Conservation (phyloP, 2,797 vertebrate genomes). For the Enteromius thamalakanensis region DNA sequence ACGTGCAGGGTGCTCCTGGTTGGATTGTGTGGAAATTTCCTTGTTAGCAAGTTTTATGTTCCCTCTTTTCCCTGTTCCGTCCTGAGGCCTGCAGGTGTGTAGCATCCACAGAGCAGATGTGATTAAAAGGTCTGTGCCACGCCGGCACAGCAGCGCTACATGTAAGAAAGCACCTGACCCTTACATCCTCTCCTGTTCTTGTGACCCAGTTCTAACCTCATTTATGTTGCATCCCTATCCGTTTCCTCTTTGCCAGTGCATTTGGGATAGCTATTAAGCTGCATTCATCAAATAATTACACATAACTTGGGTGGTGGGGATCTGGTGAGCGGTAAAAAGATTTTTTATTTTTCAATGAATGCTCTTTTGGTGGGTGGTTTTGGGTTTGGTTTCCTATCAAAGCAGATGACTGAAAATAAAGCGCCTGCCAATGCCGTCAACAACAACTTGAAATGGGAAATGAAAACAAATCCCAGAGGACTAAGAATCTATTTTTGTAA, state of each 20-base stretch:
- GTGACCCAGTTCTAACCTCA: constrained; percentile 49
- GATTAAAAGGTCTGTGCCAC: constrained; percentile 53
- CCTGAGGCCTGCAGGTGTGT: constrained; percentile 50
- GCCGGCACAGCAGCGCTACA: constrained; percentile 25
- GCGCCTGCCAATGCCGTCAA: not conserved
- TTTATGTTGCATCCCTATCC: constrained; percentile 48
- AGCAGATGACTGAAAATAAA: constrained; percentile 12
- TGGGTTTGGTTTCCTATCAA: constrained; percentile 12
- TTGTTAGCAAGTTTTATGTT: constrained; percentile 26
- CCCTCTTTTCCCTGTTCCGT: constrained; percentile 35
- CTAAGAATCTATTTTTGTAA: constrained; percentile 57
- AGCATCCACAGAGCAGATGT: constrained; percentile 45
- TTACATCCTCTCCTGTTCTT: constrained; percentile 16
- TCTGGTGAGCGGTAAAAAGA: constrained; percentile 2
- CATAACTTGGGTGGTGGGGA: not conserved
- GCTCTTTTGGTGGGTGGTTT: constrained; percentile 6
- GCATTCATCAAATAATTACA: constrained; percentile 33
- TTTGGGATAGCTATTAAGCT: constrained; percentile 23
- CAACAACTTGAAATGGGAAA: constrained; percentile 35
- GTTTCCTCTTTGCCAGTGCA: constrained; percentile 33
- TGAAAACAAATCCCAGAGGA: constrained; percentile 52
- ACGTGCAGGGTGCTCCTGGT: not conserved
- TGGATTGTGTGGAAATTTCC: constrained; percentile 15
- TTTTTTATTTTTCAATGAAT: constrained; percentile 28
- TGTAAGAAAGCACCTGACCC: constrained; percentile 45